A percentile compares a stretch with the other conserved stretches of the same genome.
Conservation (phyloP, 2,797 vertebrate genomes). For the Schizopygopsis pylzovi region DNA sequence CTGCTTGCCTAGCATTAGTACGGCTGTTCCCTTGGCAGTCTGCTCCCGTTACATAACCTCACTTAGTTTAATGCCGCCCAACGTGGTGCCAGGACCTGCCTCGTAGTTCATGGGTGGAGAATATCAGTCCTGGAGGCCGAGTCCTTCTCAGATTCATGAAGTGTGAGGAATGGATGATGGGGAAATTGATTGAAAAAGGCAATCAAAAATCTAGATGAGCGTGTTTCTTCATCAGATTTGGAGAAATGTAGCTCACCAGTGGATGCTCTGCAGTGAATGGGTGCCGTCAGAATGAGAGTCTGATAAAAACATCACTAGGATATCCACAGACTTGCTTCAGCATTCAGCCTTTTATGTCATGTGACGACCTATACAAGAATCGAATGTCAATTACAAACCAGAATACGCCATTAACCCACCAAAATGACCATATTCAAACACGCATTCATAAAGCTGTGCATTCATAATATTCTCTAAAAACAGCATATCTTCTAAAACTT, state of each 20-base stretch:
- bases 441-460: too few relatives aligned
- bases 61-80: not conserved
- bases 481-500: too few relatives aligned
- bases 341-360: too few relatives aligned
- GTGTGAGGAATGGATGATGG: too few relatives aligned
- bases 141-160: not conserved
- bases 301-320: not conserved
- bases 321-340: not conserved
- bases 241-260: not conserved
- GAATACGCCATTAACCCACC: too few relatives aligned
- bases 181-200: not conserved
- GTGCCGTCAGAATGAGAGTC: not conserved
- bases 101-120: not conserved
- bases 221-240: not conserved
- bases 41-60: not conserved
- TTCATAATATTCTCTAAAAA: too few relatives aligned
- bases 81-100: not conserved
- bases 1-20: not conserved
- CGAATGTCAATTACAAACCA: too few relatives aligned
- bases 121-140: not conserved
- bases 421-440: too few relatives aligned
- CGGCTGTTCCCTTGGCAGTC: conserved; percentile 1
- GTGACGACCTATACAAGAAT: too few relatives aligned
- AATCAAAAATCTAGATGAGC: not conserved
- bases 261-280: not conserved